Base-by-base conservation (phyloP, 2,888 invertebrate genomes). In the Metopia argyrocephala region DNA sequence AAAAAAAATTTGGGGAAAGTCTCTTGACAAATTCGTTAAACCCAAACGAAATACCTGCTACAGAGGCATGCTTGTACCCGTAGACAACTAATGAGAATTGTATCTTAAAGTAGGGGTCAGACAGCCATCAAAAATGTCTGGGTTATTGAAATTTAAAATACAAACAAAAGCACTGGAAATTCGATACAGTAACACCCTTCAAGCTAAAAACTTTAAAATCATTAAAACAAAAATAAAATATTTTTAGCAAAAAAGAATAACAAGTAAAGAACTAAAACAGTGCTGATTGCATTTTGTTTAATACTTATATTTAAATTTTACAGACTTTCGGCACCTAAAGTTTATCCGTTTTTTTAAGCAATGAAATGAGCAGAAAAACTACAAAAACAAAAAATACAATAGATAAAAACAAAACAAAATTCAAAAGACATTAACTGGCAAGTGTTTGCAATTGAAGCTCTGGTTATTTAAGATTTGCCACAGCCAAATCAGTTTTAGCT, bases 401-500 rank as follows among this genome's bases (percentile, higher is more conserved):
- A 59, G 46, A 54, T 61, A 28, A 54, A 18, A 68, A 20, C 12
- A 4, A 20, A 45, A 15, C 18, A 5, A 27, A 25, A 54, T 66
- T 56, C 54, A 18, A 6, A n/a, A n/a, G n/a, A n/a, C n/a, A n/a
- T n/a, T n/a, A n/a, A n/a, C n/a, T n/a, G n/a, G n/a, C n/a, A n/a
- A n/a, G n/a, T n/a, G n/a, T n/a, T n/a, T n/a, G n/a, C n/a, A n/a
- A n/a, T n/a, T n/a, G 48, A 61, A 78, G 66, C 78, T 78, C 21
- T 52, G 9, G 66, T 9, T 56, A 25, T 68, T 61, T 25, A 12
- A 57, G 25, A 56, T 62, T 62, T 61, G 28, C 18, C 48, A 27
- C 15, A 48, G 25, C 45, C 25, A 73, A 73, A 23, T 73, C 74
- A 78, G 78, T 78, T 78, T 68, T 18, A 62, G 62, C 68, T 78